Percentiles rank a stretch among this genome's conserved stretches.
Evolutionary conservation across 1,140 invertebrate species (phyloP).

Genomic region (Chironomus tepperi): DNA sequence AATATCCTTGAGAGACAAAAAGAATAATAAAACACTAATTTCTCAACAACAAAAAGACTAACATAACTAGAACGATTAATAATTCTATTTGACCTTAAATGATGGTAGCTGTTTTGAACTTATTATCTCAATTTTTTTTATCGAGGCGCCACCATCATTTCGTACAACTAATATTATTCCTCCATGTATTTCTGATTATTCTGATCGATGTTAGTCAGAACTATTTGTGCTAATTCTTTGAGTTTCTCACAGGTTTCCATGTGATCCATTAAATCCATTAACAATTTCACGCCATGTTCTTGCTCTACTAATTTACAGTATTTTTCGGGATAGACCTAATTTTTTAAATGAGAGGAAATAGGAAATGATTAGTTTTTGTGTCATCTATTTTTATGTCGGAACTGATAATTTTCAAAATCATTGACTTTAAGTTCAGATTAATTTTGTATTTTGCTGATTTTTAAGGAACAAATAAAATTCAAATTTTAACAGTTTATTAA

Average conservation of each 20-base stretch:
- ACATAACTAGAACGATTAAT: neutral
- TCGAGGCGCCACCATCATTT: neutral
- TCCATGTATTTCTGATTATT: slow-evolving; percentile 31
- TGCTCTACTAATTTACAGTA: slow-evolving; percentile 79
- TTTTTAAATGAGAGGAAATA: too few species aligned
- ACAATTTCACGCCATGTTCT: slow-evolving; percentile 71
- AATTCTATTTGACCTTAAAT: neutral
- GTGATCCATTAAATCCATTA: slow-evolving; percentile 57
- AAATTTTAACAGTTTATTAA: too few species aligned
- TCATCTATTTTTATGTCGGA: too few species aligned
- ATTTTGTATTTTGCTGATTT: too few species aligned
- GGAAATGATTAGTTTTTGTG: neutral
- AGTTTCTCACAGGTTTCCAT: slow-evolving; percentile 51
- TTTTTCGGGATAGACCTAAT: slow-evolving; percentile 55
- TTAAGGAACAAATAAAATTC: too few species aligned
- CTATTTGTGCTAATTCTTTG: slow-evolving; percentile 55
- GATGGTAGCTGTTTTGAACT: neutral
- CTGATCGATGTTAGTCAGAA: slow-evolving; percentile 53
- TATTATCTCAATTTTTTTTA: too few species aligned
- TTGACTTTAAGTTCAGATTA: too few species aligned
- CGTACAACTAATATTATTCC: slow-evolving; percentile 8
- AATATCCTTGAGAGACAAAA: neutral
- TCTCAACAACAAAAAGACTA: slow-evolving; percentile 6
- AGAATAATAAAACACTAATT: neutral
- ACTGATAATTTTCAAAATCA: too few species aligned